phyloP scores from a whole-genome alignment of 2,113 vertebrate species.

The Corynorhinus townsendii region DNA sequence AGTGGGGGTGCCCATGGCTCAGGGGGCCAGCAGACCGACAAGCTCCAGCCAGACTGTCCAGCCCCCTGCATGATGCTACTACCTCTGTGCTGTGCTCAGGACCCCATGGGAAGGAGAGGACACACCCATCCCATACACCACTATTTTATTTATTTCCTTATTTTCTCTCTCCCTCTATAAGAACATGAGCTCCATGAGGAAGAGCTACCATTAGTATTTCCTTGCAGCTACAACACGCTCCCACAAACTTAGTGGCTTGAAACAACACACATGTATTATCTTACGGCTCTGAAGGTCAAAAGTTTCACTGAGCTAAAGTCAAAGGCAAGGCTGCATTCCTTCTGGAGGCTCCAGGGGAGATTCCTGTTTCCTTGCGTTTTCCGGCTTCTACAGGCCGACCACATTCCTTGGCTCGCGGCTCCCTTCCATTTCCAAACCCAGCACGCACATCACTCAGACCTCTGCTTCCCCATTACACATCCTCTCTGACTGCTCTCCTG shows the following conservation, averaged over 20 bases:
- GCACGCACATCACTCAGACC: background rate
- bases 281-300: background rate
- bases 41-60: background rate
- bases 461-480: accelerated
- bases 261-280: background rate
- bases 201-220: background rate
- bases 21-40: background rate
- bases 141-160: background rate
- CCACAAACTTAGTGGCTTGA: background rate
- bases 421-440: background rate
- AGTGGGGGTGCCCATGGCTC: accelerated
- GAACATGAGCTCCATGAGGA: background rate
- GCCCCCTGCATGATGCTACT: background rate
- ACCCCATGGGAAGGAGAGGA: background rate
- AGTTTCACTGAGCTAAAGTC: background rate
- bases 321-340: background rate
- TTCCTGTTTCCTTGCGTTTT: background rate
- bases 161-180: background rate
- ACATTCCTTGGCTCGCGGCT: background rate
- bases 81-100: background rate
- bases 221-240: background rate
- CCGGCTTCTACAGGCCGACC: background rate
- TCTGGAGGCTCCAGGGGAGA: background rate
- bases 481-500: background rate
- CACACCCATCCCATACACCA: background rate